Percentiles rank a stretch among this genome's conserved stretches.
Conservation (phyloP, 2,113 vertebrate genomes). For the Actenoides hombroni region DNA sequence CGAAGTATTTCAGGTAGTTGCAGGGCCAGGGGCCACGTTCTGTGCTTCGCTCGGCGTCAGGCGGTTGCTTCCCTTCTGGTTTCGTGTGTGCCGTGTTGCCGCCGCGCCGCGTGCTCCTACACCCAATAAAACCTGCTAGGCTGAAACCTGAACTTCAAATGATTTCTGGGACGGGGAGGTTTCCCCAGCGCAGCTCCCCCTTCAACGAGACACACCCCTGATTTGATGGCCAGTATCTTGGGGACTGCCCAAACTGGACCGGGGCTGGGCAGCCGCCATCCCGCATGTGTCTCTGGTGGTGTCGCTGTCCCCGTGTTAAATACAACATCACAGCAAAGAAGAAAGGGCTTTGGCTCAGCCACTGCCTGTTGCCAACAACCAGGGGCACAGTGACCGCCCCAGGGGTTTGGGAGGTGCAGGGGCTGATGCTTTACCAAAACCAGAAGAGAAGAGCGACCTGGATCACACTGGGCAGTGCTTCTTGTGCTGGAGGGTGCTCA, state of each 20-base stretch:
- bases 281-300: background rate
- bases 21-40: background rate
- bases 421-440: background rate
- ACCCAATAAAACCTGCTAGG: slow-evolving; percentile 48
- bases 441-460: too few relatives aligned
- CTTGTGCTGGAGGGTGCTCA: background rate
- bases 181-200: background rate
- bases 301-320: too few relatives aligned
- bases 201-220: accelerated
- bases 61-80: background rate
- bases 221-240: background rate
- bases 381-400: accelerated
- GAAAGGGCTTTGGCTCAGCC: accelerated
- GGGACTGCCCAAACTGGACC: accelerated
- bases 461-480: accelerated
- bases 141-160: background rate
- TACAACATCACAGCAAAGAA: background rate
- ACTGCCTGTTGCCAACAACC: background rate
- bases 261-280: accelerated
- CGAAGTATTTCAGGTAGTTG: background rate
- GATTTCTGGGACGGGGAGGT: background rate
- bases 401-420: accelerated
- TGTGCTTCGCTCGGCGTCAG: background rate
- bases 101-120: background rate
- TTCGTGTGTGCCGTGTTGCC: background rate